Evolutionary conservation across 2,113 vertebrate species (phyloP).

Genomic region (Odontophorus gujanensis): DNA sequence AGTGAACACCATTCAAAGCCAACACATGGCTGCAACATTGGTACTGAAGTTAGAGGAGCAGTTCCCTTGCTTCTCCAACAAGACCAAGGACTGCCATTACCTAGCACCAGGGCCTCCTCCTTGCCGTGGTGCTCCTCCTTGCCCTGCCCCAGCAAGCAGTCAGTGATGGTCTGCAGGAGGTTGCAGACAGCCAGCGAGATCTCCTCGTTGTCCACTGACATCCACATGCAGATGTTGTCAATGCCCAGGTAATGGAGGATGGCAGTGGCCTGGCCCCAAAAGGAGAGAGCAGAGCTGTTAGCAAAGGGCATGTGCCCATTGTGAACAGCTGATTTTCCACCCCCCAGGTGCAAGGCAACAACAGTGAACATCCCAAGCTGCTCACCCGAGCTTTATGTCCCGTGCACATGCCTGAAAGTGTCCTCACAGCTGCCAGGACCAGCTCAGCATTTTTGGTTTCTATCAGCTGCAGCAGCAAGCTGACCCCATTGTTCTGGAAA

Average conservation of each 20-base stretch:
- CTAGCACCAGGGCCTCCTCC: constrained; percentile 90
- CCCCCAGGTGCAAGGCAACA: not conserved
- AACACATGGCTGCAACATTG: fast-evolving
- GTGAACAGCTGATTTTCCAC: not conserved
- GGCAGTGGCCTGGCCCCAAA: constrained; percentile 84
- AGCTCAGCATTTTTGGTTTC: constrained; percentile 88
- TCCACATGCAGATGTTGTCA: constrained; percentile 89
- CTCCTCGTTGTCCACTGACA: constrained; percentile 91
- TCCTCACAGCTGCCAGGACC: constrained; percentile 90
- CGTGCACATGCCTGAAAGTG: constrained; percentile 91
- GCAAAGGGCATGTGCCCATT: not conserved
- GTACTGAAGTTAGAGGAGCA: not conserved
- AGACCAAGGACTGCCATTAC: constrained; percentile 70
- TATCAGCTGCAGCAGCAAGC: constrained; percentile 88
- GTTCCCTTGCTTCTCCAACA: not conserved
- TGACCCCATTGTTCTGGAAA: constrained; percentile 94
- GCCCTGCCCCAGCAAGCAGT: constrained; percentile 89
- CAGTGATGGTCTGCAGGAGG: constrained; percentile 90
- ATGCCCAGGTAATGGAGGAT: constrained; percentile 86
- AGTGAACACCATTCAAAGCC: not conserved
- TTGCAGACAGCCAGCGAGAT: constrained; percentile 89
- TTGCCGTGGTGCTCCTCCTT: constrained; percentile 86
- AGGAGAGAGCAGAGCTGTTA: constrained; percentile 11
- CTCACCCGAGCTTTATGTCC: constrained; percentile 92
- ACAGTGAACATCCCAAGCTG: not conserved